Conservation (phyloP, 2,797 vertebrate species). For the Mormyrops attenuatus region DNA sequence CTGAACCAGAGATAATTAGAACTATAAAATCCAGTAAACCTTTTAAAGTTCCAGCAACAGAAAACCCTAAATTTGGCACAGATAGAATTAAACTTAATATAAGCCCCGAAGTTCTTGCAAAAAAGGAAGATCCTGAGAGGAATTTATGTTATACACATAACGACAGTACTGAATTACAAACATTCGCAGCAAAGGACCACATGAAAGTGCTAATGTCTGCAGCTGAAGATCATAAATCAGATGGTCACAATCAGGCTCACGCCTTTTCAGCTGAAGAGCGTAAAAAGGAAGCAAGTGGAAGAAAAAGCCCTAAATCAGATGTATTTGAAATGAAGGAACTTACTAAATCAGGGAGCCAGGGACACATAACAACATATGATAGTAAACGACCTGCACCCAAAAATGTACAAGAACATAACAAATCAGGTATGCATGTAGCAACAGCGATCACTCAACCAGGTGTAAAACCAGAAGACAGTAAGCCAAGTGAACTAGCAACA, state of each 20-base stretch:
- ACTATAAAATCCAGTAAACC: background rate
- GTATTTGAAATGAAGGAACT: background rate
- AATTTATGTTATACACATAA: background rate
- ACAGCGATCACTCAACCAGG: background rate
- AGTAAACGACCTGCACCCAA: background rate
- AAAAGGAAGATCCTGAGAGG: background rate
- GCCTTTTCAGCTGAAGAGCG: background rate
- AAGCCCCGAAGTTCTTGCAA: background rate
- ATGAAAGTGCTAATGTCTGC: background rate
- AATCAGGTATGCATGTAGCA: background rate
- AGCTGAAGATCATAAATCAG: background rate
- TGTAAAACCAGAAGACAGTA: background rate
- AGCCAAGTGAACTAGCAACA: background rate
- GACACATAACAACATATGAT: background rate
- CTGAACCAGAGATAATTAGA: background rate
- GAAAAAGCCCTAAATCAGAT: background rate
- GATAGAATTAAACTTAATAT: background rate
- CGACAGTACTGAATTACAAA: background rate
- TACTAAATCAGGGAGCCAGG: background rate
- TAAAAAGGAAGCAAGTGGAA: background rate
- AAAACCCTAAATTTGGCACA: background rate
- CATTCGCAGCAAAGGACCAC: background rate
- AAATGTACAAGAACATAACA: background rate
- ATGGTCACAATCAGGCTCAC: background rate
- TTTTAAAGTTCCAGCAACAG: background rate